Evolutionary conservation across 2,888 invertebrate species (phyloP).

Genomic region (Drosophila anomelani): DNA sequence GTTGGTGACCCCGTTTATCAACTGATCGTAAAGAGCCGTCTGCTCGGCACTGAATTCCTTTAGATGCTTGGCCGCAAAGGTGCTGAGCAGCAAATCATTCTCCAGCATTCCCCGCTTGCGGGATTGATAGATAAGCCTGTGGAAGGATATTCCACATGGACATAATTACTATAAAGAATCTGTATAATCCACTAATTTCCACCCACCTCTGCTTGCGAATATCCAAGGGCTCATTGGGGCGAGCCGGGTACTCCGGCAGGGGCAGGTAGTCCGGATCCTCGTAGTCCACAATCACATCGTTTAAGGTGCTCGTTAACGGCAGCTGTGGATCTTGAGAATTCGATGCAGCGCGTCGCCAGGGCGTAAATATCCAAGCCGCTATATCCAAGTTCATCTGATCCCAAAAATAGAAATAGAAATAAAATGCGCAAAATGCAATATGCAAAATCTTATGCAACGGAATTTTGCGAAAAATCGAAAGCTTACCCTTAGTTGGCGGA

Average conservation of each 20-base stretch:
- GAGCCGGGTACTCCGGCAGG: constrained; percentile 87
- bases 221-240: constrained; percentile 87
- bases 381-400: constrained; percentile 50
- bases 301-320: constrained; percentile 29
- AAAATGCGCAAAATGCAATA: constrained; percentile 6
- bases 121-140: constrained; percentile 96
- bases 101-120: constrained; percentile 98
- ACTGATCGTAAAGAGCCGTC: constrained; percentile 91
- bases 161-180: not conserved
- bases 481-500: constrained; percentile 32
- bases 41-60: constrained; percentile 89
- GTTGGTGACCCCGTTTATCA: constrained; percentile 96
- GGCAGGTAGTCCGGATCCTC: constrained; percentile 82
- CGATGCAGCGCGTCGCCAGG: constrained; percentile 27
- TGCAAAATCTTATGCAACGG: constrained; percentile 44
- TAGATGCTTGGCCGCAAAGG: constrained; percentile 94
- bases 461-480: not conserved
- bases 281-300: constrained; percentile 74
- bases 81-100: constrained; percentile 95
- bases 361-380: constrained; percentile 36
- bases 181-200: no score
- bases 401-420: constrained; percentile 29
- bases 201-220: constrained; percentile 88
- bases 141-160: not conserved
- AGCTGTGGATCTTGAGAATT: constrained; percentile 4